These are phyloP conservation scores for Emys orbicularis DNA, from an alignment of 2,797 vertebrate species.

Conservation along the genomic window DNA sequence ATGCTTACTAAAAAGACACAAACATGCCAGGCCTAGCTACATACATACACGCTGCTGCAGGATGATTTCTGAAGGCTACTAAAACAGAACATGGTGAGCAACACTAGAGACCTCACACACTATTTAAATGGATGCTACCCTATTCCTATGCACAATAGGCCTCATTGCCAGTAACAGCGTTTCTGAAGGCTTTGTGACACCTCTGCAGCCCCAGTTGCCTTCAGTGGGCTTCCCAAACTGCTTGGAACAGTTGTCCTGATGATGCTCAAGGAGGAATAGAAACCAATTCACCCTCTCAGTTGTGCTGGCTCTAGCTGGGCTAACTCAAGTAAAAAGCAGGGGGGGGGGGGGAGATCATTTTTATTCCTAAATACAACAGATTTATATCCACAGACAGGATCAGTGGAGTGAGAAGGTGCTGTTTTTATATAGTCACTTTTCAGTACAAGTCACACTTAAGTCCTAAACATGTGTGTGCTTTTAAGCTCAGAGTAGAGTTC, in stretches of 20 bases:
- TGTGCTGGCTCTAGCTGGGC: background rate
- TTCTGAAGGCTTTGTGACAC: background rate
- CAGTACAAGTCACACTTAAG: background rate
- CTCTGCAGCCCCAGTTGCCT: background rate
- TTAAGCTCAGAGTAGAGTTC: too few species aligned
- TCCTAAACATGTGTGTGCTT: background rate
- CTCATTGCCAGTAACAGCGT: background rate
- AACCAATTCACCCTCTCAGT: rapidly evolving
- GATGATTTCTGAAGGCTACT: background rate
- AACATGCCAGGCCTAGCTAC: background rate
- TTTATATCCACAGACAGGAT: background rate
- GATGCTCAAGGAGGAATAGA: rapidly evolving
- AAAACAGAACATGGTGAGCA: background rate
- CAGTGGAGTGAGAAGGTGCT: background rate
- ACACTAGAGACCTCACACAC: rapidly evolving
- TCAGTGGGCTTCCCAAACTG: background rate
- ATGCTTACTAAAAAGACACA: rapidly evolving
- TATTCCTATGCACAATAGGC: background rate
- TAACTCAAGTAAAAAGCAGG: rapidly evolving
- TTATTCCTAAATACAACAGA: background rate
- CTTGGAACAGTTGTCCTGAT: rapidly evolving
- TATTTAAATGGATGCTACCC: rapidly evolving
- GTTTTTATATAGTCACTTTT: background rate
- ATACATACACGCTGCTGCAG: rapidly evolving
- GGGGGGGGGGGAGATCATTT: background rate